A percentile compares a stretch with the other conserved stretches of the same genome.
Conservation (phyloP, 2,888 invertebrate genomes). For the Sphaerophoria rueppellii region DNA sequence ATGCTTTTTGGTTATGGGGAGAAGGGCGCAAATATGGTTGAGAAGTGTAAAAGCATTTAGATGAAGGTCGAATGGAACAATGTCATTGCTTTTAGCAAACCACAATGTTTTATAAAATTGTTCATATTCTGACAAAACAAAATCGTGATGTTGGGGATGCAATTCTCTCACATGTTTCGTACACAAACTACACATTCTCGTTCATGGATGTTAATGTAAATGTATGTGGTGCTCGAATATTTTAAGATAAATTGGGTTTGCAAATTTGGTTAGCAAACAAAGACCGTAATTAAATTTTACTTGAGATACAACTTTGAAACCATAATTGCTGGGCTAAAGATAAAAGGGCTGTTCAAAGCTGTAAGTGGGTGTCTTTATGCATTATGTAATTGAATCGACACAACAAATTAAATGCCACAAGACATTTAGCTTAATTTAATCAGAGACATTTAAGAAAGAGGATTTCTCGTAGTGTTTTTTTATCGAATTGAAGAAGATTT, state of each 20-base stretch:
- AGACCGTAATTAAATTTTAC: conserved; percentile 62
- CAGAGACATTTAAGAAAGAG: background rate
- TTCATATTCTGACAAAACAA: conserved; percentile 44
- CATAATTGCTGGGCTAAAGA: conserved; percentile 38
- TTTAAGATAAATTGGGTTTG: conserved; percentile 41
- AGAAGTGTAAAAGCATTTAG: conserved; percentile 63
- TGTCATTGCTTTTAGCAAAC: conserved; percentile 69
- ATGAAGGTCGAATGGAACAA: conserved; percentile 66
- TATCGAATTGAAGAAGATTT: no score
- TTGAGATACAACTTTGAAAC: conserved; percentile 58
- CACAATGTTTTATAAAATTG: conserved; percentile 59
- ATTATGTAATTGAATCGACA: background rate
- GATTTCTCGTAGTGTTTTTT: no score
- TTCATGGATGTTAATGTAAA: background rate
- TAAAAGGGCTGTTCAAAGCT: background rate
- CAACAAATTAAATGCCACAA: background rate
- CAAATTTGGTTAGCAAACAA: conserved; percentile 48
- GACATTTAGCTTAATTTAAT: background rate
- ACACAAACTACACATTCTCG: background rate
- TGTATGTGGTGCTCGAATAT: background rate
- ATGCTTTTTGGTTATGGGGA: conserved; percentile 7
- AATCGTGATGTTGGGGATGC: background rate
- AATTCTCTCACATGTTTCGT: background rate
- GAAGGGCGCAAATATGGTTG: conserved; percentile 22
- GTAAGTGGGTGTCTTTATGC: background rate